Conservation (phyloP, 1,140 invertebrate species). For the Drosophila novamexicana region DNA sequence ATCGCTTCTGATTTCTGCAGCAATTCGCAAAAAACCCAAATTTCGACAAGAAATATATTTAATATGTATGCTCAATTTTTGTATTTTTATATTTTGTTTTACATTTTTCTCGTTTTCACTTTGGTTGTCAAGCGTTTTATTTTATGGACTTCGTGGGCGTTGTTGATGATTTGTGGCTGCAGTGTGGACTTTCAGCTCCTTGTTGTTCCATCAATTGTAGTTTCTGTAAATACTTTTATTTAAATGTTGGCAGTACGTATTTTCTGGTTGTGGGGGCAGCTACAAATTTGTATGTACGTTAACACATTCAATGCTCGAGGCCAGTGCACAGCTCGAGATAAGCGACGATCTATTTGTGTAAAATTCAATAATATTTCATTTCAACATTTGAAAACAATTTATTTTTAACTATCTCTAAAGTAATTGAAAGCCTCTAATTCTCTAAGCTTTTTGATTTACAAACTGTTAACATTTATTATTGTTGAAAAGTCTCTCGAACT, state of each 20-base stretch:
- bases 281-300: not conserved
- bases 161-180: constrained; percentile 32
- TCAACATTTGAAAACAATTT: not conserved
- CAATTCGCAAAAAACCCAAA: constrained; percentile 51
- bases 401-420: not conserved
- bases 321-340: constrained; percentile 9
- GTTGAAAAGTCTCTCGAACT: constrained; percentile 7
- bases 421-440: not conserved
- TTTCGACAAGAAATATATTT: constrained; percentile 41
- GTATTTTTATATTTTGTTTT: not conserved
- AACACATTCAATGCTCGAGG: not conserved
- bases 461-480: not conserved
- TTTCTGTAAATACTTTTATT: constrained; percentile 1
- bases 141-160: constrained; percentile 25
- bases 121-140: constrained; percentile 25
- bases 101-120: constrained; percentile 30
- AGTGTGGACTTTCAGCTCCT: constrained; percentile 10
- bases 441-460: too few relatives aligned
- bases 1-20: constrained; percentile 73
- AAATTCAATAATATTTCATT: not conserved
- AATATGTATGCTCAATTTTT: not conserved
- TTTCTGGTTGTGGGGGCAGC: constrained; percentile 5
- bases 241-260: not conserved
- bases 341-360: not conserved
- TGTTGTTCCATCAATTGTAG: constrained; percentile 11